phyloP scores from a whole-genome alignment of 1,140 invertebrate species.

The Pogonognathellus flavescens region DNA sequence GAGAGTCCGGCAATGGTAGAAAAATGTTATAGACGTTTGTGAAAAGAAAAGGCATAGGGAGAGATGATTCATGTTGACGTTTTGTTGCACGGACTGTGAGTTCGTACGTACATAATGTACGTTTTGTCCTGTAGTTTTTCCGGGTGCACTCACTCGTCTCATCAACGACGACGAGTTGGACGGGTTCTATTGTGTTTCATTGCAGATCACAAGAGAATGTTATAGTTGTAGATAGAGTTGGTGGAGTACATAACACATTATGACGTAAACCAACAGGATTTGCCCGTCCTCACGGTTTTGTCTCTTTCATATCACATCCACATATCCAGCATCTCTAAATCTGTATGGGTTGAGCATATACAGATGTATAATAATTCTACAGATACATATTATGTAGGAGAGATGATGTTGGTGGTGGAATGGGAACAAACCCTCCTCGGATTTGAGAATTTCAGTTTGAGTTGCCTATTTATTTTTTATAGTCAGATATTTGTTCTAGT shows the following conservation, averaged over 20 bases:
- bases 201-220: not conserved
- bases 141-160: constrained; percentile 54
- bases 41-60: not conserved
- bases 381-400: no score
- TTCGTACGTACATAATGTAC: constrained; percentile 55
- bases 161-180: constrained; percentile 29
- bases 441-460: constrained; percentile 3
- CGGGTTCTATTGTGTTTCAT: constrained; percentile 26
- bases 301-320: no score
- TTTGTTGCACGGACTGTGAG: constrained; percentile 40
- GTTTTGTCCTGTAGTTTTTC: constrained; percentile 57
- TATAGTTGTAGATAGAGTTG: no score
- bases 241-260: no score
- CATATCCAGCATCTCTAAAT: no score
- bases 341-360: no score
- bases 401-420: not conserved
- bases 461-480: not conserved
- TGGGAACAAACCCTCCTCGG: constrained; percentile 15
- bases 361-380: no score
- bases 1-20: not conserved
- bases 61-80: constrained; percentile 53
- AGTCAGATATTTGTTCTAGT: no score
- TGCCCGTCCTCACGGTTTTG: no score
- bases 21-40: not conserved
- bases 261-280: no score